phyloP scores from a whole-genome alignment of 2,888 invertebrate species.

The Lepidocyrtinus sp. region DNA sequence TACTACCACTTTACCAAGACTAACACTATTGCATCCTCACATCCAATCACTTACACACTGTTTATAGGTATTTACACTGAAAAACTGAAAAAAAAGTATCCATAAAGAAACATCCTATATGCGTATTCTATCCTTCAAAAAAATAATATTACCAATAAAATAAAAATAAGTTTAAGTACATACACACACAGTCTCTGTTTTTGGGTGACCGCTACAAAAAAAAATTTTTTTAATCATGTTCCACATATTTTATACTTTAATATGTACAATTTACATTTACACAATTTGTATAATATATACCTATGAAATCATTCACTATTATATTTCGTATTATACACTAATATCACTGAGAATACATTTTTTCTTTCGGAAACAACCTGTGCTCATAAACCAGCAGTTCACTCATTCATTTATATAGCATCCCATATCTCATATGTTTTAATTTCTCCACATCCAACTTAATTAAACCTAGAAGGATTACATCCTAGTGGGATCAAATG shows the following conservation, averaged over 20 bases:
- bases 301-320: background rate
- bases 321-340: slow-evolving; percentile 16
- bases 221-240: background rate
- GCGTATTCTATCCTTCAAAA: background rate
- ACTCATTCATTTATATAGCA: background rate
- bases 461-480: too few relatives aligned
- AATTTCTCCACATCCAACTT: background rate
- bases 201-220: slow-evolving; percentile 14
- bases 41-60: background rate
- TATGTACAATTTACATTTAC: slow-evolving; percentile 53
- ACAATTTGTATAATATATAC: slow-evolving; percentile 17
- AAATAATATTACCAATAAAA: slow-evolving; percentile 10
- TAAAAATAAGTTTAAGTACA: slow-evolving; percentile 26
- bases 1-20: too few relatives aligned
- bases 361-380: slow-evolving; percentile 4
- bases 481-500: too few relatives aligned
- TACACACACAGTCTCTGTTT: slow-evolving; percentile 43
- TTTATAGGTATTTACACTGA: background rate
- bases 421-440: background rate
- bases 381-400: background rate
- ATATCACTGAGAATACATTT: slow-evolving; percentile 51
- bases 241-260: background rate
- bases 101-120: background rate
- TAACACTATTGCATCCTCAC: too few relatives aligned
- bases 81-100: background rate